Base-by-base conservation (phyloP, 2,888 invertebrate species). In the Meloe dianella region DNA sequence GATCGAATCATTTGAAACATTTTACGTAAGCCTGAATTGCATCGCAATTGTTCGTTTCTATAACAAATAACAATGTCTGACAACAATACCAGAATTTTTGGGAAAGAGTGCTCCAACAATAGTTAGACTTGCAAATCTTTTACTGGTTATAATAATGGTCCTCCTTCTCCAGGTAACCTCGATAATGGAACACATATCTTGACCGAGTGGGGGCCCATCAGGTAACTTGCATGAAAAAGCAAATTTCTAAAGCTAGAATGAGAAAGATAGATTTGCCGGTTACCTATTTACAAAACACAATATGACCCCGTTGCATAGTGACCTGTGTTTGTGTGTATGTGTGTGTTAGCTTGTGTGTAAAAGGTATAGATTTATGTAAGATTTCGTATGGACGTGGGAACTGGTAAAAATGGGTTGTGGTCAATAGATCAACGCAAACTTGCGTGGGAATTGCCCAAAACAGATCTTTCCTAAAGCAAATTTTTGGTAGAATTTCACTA, bases 101-200 rank as follows among this genome's bases (percentile, higher is more conserved):
- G n/a, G 57, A 27, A 61, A 65, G 68, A 68, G 65, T 65, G 63
- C 65, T 57, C 61, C 65, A 63, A 68, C 68, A 68, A 68, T 65
- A 65, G 68, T 65, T 68, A 68, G 68, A 68, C 68, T 68, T 68
- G 68, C 68, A 68, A 68, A 68, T 68, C 68, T 65, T 10, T 17
- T 20, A 20, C 29, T 29, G 17, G 29, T 10, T 47, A 68, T 68
- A 68, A 68, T 68, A 68, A 68, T 65, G 29, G 67, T 38, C 57
- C 51, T 64, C 67, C 67, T 60, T 6, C 6, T 41, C 65, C 68
- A 68, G 68, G 68, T 68, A 68, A 63, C 47, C 63, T 24, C 30
- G 38, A 63, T 57, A 60, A 24, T 51, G 51, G 51, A 9, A n/a
- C 6, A 47, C 35, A 35, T 35, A 9, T 51, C 24, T 51, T 51